Percentiles rank a stretch among this genome's conserved stretches.
Evolutionary conservation across 2,113 vertebrate genomes (phyloP).

Genomic region (Platysternon megacephalum): DNA sequence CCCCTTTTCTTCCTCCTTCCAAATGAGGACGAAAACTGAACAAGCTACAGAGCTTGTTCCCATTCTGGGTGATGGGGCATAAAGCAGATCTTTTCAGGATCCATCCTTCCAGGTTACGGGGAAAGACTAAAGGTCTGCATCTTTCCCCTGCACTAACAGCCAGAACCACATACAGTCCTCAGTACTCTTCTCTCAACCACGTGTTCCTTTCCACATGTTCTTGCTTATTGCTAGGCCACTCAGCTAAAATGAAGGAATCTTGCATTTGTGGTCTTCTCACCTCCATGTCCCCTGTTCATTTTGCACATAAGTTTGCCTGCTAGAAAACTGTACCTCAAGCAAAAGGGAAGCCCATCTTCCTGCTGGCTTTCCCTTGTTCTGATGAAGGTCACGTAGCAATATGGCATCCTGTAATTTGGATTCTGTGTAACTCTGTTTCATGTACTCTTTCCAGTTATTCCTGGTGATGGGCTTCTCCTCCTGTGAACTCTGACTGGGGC

Average conservation of each 20-base stretch:
- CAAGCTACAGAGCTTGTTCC: background rate
- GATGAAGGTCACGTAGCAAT: background rate
- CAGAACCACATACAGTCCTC: rapidly evolving
- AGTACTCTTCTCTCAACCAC: background rate
- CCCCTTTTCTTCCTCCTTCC: background rate
- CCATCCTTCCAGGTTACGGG: background rate
- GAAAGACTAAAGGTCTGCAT: rapidly evolving
- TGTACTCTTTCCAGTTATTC: background rate
- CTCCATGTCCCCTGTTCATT: rapidly evolving
- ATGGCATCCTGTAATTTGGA: rapidly evolving
- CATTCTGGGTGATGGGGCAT: rapidly evolving
- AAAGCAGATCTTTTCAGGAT: background rate
- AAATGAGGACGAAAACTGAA: background rate
- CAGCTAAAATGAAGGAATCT: rapidly evolving
- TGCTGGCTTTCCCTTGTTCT: background rate
- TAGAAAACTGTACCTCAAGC: background rate
- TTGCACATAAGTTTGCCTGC: rapidly evolving
- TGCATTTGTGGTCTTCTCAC: background rate
- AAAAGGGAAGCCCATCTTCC: rapidly evolving
- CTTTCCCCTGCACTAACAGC: rapidly evolving
- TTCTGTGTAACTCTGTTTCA: background rate
- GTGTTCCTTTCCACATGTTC: rapidly evolving
- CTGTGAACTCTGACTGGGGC: rapidly evolving
- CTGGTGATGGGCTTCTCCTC: background rate
- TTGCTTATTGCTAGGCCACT: background rate